These are phyloP conservation scores for Aepyceros melampus DNA, from an alignment of 2,113 vertebrate species.

Conservation along the genomic window DNA sequence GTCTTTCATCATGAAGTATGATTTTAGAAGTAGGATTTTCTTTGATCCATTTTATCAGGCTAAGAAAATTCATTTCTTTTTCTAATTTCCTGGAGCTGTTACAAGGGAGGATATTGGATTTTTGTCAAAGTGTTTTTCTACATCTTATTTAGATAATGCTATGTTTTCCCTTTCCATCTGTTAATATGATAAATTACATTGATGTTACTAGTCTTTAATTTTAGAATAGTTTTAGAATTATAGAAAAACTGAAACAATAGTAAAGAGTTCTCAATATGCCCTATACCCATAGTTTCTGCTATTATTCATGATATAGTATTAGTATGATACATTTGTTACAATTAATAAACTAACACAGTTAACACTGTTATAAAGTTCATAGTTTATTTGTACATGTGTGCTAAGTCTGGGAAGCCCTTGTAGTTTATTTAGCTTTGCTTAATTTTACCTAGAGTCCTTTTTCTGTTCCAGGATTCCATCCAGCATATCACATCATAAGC, in stretches of 20 bases:
- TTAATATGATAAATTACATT: background rate
- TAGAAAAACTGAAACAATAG: background rate
- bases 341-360: background rate
- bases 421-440: background rate
- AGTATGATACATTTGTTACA: background rate
- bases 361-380: too few relatives aligned
- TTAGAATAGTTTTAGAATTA: background rate
- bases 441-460: background rate
- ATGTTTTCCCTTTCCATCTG: background rate
- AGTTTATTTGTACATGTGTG: background rate
- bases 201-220: background rate
- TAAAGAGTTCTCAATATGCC: background rate
- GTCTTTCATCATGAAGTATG: background rate
- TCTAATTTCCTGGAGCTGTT: background rate
- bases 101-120: background rate
- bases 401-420: background rate
- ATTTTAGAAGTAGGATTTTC: background rate
- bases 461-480: background rate
- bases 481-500: background rate
- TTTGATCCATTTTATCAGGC: background rate
- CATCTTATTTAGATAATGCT: background rate
- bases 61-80: background rate
- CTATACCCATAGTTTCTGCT: background rate
- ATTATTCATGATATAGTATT: background rate
- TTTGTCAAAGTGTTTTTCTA: conserved; percentile 1